phyloP scores from a whole-genome alignment of 1,140 invertebrate species.

The Lycorma delicatula region DNA sequence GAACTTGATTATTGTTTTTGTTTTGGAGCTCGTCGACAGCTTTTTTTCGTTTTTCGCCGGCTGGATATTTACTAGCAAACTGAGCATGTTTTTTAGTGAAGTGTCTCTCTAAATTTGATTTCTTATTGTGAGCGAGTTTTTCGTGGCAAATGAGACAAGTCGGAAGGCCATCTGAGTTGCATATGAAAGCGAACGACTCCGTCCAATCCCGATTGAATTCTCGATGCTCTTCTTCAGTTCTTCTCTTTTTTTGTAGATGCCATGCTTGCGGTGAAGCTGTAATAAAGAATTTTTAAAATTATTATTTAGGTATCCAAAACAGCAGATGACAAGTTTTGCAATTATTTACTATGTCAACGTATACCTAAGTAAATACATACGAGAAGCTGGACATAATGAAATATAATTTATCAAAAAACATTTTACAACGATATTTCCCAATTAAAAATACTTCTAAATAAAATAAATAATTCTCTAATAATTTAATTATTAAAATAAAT shows the following conservation, averaged over 20 bases:
- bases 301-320: background rate
- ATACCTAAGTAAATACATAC: background rate
- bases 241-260: slow-evolving; percentile 21
- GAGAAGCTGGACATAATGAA: background rate
- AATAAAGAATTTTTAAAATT: slow-evolving; percentile 3
- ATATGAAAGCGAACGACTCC: slow-evolving; percentile 24
- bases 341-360: slow-evolving; percentile 1
- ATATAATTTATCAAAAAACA: slow-evolving; percentile 3
- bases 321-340: background rate
- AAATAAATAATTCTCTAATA: slow-evolving; percentile 10
- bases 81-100: slow-evolving; percentile 9
- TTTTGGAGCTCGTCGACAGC: slow-evolving; percentile 32
- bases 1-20: slow-evolving; percentile 27
- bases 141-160: slow-evolving; percentile 17
- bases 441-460: slow-evolving; percentile 1
- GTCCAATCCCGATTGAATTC: slow-evolving; percentile 27
- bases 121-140: slow-evolving; percentile 14
- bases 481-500: background rate
- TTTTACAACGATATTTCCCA: slow-evolving; percentile 2
- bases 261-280: background rate
- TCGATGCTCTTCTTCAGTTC: slow-evolving; percentile 26
- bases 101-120: slow-evolving; percentile 21
- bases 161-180: slow-evolving; percentile 18
- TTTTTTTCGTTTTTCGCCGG: slow-evolving; percentile 29
- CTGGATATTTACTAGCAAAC: slow-evolving; percentile 25